Percentiles rank a stretch among this genome's conserved stretches.
Conservation (phyloP, 2,888 invertebrate genomes). For the Agonum fuliginosum region DNA sequence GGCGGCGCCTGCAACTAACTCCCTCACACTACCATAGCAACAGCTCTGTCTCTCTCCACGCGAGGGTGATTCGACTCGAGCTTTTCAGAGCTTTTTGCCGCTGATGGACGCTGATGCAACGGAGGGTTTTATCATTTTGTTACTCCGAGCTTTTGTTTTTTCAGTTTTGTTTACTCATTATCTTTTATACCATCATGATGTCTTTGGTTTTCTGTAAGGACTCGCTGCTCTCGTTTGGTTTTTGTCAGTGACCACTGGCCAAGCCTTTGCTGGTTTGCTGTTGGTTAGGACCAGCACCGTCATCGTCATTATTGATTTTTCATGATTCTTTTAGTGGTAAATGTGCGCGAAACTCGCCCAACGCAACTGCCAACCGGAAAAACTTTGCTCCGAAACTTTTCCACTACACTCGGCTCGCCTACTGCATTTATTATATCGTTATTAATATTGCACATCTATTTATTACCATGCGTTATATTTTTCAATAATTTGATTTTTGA, state of each 20-base stretch:
- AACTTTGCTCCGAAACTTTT: not conserved
- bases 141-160: no score
- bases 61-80: conserved; percentile 15
- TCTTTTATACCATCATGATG: not conserved
- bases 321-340: conserved; percentile 41
- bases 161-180: not conserved
- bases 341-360: conserved; percentile 6
- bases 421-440: not conserved
- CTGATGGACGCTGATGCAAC: conserved; percentile 27
- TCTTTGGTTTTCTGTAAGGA: conserved; percentile 6
- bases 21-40: conserved; percentile 54
- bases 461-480: not conserved
- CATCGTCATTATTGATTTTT: conserved; percentile 51
- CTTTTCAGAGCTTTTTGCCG: conserved; percentile 37
- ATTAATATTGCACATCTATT: not conserved
- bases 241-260: no score
- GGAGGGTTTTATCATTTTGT: not conserved
- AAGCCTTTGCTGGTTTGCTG: not conserved
- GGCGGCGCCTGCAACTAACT: conserved; percentile 51
- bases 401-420: not conserved
- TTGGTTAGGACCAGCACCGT: not conserved
- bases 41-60: conserved; percentile 20
- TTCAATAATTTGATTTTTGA: not conserved
- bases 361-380: conserved; percentile 19
- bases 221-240: no score